phyloP scores from a whole-genome alignment of 1,140 invertebrate genomes.

The Penaeus indicus region DNA sequence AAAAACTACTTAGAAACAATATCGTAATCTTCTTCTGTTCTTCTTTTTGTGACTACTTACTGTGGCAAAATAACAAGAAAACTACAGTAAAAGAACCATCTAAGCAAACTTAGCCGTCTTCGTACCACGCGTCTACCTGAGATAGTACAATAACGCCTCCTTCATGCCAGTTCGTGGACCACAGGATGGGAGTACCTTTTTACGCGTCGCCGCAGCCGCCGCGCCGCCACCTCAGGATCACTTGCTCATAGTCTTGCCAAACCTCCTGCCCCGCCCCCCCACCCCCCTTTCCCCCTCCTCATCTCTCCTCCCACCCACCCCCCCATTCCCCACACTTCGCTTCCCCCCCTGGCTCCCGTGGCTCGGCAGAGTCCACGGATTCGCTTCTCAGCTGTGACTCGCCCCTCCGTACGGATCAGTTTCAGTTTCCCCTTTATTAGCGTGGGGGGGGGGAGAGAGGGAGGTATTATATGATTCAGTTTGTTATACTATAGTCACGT shows the following conservation, averaged over 20 bases:
- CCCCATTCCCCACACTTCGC: no score
- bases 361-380: no score
- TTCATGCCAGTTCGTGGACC: constrained; percentile 42
- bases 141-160: constrained; percentile 53
- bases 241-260: background rate
- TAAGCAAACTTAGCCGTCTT: constrained; percentile 52
- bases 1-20: no score
- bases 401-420: no score
- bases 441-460: no score
- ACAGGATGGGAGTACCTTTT: background rate
- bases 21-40: constrained; percentile 25
- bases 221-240: constrained; percentile 48
- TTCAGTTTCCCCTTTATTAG: no score
- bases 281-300: background rate
- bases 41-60: background rate
- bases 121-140: constrained; percentile 49
- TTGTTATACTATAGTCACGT: no score
- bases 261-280: background rate
- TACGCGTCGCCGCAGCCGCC: background rate
- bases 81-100: constrained; percentile 55
- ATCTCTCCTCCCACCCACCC: background rate
- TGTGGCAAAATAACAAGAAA: constrained; percentile 28
- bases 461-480: no score
- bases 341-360: no score
- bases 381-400: no score